Base-by-base conservation (phyloP, 2,113 vertebrate species). In the Phylloscopus whistleri region DNA sequence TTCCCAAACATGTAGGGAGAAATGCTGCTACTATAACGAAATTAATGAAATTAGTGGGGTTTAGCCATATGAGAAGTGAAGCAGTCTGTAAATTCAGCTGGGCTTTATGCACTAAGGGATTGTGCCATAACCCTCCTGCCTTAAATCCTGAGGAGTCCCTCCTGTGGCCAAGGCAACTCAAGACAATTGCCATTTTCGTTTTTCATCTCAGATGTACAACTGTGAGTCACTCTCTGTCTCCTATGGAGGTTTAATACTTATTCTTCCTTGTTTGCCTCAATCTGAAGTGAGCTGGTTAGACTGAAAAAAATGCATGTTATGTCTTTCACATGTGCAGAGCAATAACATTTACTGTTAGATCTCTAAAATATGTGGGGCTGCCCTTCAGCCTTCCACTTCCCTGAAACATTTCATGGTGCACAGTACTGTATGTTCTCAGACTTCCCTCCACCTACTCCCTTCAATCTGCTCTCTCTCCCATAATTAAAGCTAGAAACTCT, bases 261-360 rank as follows among this genome's bases (percentile, higher is more conserved):
- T 78, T 95, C 73, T 93, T 89, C 70, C 46, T 77, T 95, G 85
- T 95, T 97, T 94, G 69, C 68, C 26, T 95, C 69, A 86, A 39
- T 94, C 49, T 84, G 69, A 96, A 96, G 58, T 35, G 93, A 94
- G 83, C 79, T 89, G 68, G 52, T 84, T 87, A 62, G 90, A 69
- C 77, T 94, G 87, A 39, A 87, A 92, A 84, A 94, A 95, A 94
- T 76, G 44, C 66, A 79, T 94, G 93, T 95, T 96, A 93, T 96
- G 96, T 96, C 96, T 97, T 97, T 96, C 95, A 96, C 95, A 95
- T 96, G 93, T 95, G 87, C 84, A 90, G 89, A 97, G 95, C 92
- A 96, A 88, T 93, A 97, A 96, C 96, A 96, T 97, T 97, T 97
- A 95, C 85, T 16, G 12, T 92, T 94, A 58, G 76, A 79, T 85